Base-by-base conservation (phyloP, 2,797 vertebrate species). In the Gallinago solitaria region DNA sequence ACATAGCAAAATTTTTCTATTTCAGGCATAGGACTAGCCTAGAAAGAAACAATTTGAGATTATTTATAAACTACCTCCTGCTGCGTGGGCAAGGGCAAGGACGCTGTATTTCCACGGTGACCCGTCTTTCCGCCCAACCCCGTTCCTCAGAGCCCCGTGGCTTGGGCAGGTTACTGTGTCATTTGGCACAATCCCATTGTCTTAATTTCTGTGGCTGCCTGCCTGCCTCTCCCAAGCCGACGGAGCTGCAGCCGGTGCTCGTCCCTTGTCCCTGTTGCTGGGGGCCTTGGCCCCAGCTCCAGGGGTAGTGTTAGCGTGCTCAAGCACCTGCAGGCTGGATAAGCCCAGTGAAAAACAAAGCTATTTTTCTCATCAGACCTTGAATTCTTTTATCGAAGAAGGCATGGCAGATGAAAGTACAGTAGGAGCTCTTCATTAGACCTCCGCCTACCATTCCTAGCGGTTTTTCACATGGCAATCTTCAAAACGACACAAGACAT, bases 151-250 rank as follows among this genome's bases (percentile, higher is more conserved):
- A 83, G 68, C 41, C n/a, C 5, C 7, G 17, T 4, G 51, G 50
- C 54, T 1, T 35, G 61, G 61, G 74, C 33, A 88, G 83, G 83
- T 93, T 90, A 61, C 21, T 30, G 69, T 83, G 90, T 61, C 76
- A 69, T 75, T 78, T 94, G 86, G 92, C 94, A 74, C 80, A 65
- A 60, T 8, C 54, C 59, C 37, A 15, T 47, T 81, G 57, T 87
- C 77, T 88, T 61, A 16, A 90, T 82, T 92, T 39, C 59, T 65
- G 69, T 2, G 2, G 28, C 76, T 81, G 35, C 71, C 41, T 83
- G 73, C 41, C 68, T 83, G 69, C 47, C 47, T 93, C 50, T 86
- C 67, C 83, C 92, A 69, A 53, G 65, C 27, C 0, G 2, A 21
- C 0, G 4, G 45, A 90, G 45, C 37, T 0, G 1, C 79, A 91